Conservation (phyloP, 2,888 invertebrate genomes). For the Erebia epiphron region DNA sequence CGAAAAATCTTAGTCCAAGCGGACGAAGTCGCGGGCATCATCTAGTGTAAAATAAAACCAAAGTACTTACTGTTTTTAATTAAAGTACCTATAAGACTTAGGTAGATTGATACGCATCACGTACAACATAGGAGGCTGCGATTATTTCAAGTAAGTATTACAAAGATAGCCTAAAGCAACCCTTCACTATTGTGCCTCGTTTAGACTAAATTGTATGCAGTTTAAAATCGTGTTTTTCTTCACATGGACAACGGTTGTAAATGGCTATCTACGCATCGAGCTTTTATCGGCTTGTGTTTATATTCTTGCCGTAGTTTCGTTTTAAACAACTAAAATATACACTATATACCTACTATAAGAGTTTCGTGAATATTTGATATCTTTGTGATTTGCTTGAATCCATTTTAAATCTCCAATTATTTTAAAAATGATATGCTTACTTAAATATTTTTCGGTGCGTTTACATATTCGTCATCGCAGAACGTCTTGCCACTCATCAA, state of each 20-base stretch:
- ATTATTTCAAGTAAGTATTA: slow-evolving; percentile 35
- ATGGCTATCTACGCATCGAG: slow-evolving; percentile 25
- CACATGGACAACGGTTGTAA: slow-evolving; percentile 23
- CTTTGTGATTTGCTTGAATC: too few species aligned
- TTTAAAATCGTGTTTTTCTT: slow-evolving; percentile 34
- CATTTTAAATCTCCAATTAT: too few species aligned
- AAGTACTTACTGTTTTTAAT: slow-evolving; percentile 25
- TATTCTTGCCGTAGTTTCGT: slow-evolving; percentile 8
- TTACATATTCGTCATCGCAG: too few species aligned
- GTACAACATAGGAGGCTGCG: slow-evolving; percentile 26
- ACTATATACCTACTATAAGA: too few species aligned
- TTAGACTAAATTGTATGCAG: slow-evolving; percentile 33
- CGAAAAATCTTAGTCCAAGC: too few species aligned
- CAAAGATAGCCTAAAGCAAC: slow-evolving; percentile 43
- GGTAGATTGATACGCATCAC: slow-evolving; percentile 24
- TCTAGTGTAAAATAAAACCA: too few species aligned
- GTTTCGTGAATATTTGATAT: too few species aligned
- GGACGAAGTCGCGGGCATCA: too few species aligned
- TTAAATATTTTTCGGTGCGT: too few species aligned
- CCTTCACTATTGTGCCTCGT: slow-evolving; percentile 30
- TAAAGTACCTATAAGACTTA: not conserved
- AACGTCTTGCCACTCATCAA: too few species aligned
- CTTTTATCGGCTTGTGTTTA: slow-evolving; percentile 17
- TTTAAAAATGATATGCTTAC: too few species aligned
- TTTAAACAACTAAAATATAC: not conserved